Evolutionary conservation across 2,888 invertebrate species (phyloP).

Genomic region (Biston stratarius): DNA sequence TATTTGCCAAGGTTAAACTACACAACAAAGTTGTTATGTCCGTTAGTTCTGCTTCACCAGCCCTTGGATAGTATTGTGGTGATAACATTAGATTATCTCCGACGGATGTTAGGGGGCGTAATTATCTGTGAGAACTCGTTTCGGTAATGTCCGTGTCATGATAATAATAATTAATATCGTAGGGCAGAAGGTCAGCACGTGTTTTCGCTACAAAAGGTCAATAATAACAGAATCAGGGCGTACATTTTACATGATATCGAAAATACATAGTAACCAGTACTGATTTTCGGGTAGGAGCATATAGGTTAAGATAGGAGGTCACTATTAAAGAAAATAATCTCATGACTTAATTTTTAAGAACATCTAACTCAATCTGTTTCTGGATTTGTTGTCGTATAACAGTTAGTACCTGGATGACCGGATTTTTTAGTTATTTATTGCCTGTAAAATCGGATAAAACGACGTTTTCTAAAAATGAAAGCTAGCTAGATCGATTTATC

Average conservation of each 20-base stretch:
- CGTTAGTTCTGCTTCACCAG: slow-evolving; percentile 10
- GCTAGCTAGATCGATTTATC: no score
- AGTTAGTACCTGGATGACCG: no score
- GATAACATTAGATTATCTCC: slow-evolving; percentile 37
- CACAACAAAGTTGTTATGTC: neutral
- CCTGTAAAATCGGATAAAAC: no score
- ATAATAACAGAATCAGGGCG: slow-evolving; percentile 5
- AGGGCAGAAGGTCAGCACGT: slow-evolving; percentile 36
- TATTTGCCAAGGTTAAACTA: neutral
- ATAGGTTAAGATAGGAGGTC: neutral
- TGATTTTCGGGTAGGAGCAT: neutral
- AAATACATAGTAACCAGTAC: neutral
- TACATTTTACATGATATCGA: neutral
- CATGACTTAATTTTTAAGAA: no score
- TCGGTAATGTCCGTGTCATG: slow-evolving; percentile 37
- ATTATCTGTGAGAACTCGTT: slow-evolving; percentile 42
- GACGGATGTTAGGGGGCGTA: slow-evolving; percentile 40
- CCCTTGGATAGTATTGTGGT: slow-evolving; percentile 17
- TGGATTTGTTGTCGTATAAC: no score
- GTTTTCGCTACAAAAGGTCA: slow-evolving; percentile 18
- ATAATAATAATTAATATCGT: slow-evolving; percentile 35
- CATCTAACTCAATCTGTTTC: no score
- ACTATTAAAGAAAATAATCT: no score
- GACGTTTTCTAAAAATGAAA: no score
- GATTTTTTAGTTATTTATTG: no score